Conservation (phyloP, 2,113 vertebrate species). For the Oreochromis tanganicae region DNA sequence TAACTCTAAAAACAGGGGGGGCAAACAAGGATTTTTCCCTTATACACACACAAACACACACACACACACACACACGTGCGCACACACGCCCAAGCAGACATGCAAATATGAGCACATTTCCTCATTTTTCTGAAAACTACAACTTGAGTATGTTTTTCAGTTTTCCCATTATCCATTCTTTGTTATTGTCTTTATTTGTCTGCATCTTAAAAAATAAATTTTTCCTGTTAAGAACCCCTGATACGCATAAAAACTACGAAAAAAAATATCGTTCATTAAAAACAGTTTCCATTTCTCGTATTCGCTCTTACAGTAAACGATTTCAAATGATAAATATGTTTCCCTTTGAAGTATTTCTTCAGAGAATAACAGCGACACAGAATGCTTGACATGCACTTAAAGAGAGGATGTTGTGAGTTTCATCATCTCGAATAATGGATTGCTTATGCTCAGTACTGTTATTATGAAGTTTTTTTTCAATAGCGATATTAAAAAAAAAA, state of each 20-base stretch:
- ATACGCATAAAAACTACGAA: background rate
- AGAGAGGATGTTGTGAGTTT: background rate
- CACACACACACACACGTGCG: background rate
- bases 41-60: background rate
- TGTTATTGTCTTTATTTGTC: background rate
- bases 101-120: background rate
- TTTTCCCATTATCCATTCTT: background rate
- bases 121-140: background rate
- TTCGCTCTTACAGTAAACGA: background rate
- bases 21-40: background rate
- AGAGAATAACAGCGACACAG: background rate
- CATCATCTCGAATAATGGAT: background rate
- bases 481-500: background rate
- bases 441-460: background rate
- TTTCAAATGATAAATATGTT: background rate
- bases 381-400: background rate
- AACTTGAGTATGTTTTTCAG: background rate
- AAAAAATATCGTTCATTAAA: background rate
- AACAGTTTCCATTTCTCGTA: background rate
- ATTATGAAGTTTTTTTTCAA: background rate
- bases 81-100: background rate
- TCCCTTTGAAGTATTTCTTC: background rate
- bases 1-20: background rate
- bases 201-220: background rate
- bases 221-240: background rate